phyloP scores from a whole-genome alignment of 2,797 vertebrate species.

The Balearica regulorum region DNA sequence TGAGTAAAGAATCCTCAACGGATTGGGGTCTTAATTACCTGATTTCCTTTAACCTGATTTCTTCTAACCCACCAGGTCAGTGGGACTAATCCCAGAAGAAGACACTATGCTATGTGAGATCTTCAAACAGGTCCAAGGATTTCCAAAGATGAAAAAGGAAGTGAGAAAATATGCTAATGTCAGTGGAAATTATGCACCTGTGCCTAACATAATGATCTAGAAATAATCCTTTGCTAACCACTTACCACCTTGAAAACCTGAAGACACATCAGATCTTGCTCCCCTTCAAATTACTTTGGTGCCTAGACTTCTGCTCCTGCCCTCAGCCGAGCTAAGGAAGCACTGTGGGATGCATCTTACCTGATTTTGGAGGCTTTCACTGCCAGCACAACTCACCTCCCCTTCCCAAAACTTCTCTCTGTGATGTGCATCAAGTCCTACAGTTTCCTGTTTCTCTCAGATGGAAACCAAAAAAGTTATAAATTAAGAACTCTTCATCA shows the following conservation, averaged over 20 bases:
- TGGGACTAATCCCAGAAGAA: constrained; percentile 16
- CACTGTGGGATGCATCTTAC: background rate
- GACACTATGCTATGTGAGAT: background rate
- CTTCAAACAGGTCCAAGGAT: background rate
- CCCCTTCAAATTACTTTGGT: background rate
- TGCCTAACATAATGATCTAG: background rate
- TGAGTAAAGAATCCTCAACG: constrained; percentile 26
- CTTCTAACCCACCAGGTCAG: constrained; percentile 5
- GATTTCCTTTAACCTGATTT: constrained; percentile 60
- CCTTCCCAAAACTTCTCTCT: background rate
- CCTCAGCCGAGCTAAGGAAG: background rate
- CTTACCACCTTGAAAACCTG: background rate
- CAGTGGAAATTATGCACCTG: background rate
- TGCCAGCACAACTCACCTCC: background rate
- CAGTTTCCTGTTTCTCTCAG: background rate
- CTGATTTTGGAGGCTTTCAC: background rate
- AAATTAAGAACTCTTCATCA: background rate
- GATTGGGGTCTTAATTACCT: constrained; percentile 47
- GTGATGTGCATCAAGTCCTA: background rate
- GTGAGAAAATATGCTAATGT: background rate
- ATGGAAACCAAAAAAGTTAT: background rate
- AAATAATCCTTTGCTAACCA: background rate
- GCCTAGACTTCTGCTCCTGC: background rate
- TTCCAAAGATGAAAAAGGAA: background rate
- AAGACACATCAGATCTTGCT: background rate